Percentiles rank a stretch among this genome's conserved stretches.
Evolutionary conservation across 2,797 vertebrate species (phyloP).

Genomic region (Basileuterus tristriatus): DNA sequence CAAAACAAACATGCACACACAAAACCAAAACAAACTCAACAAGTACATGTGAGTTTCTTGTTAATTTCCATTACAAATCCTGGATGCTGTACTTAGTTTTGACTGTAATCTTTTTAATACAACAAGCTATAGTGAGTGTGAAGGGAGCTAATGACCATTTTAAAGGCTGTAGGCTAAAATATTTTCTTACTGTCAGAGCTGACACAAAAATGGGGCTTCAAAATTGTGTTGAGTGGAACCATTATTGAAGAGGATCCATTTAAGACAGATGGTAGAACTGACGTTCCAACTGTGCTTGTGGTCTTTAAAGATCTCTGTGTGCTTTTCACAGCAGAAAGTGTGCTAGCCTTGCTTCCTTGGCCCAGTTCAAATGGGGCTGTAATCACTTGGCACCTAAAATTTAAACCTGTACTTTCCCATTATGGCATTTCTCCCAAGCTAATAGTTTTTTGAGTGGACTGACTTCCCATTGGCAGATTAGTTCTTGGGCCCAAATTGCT

Average conservation of each 20-base stretch:
- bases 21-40: background rate
- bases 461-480: background rate
- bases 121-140: background rate
- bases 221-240: background rate
- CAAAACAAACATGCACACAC: background rate
- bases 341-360: background rate
- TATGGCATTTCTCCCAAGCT: background rate
- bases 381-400: conserved; percentile 3
- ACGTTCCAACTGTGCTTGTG: background rate
- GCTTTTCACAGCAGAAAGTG: background rate
- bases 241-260: background rate
- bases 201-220: background rate
- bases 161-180: background rate
- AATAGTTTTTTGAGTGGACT: background rate
- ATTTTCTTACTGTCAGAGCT: background rate
- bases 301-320: background rate
- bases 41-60: background rate
- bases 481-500: background rate
- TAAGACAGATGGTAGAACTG: conserved; percentile 32
- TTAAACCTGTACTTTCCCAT: background rate
- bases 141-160: background rate
- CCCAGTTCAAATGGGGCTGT: background rate
- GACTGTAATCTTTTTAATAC: background rate
- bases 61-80: background rate
- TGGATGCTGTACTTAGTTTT: background rate